Evolutionary conservation across 2,113 vertebrate genomes (phyloP).

Genomic region (Pelodiscus sinensis): DNA sequence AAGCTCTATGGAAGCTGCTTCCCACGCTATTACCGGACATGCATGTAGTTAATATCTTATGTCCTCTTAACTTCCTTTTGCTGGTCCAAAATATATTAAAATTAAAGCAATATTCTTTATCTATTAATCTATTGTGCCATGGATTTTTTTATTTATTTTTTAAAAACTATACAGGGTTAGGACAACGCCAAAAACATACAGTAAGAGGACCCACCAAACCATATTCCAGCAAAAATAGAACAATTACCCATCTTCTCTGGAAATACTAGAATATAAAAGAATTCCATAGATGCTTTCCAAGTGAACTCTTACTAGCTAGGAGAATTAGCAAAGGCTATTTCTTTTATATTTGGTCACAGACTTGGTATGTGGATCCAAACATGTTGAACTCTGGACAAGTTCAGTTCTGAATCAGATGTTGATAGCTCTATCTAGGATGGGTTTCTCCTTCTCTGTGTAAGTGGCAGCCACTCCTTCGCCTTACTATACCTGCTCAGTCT

Average conservation of each 20-base stretch:
- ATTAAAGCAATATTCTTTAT: background rate
- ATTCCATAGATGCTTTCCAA: background rate
- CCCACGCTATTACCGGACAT: background rate
- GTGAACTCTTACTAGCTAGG: background rate
- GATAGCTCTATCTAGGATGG: no score
- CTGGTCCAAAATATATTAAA: background rate
- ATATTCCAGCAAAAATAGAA: background rate
- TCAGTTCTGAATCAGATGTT: slow-evolving; percentile 32
- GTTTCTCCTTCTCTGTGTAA: no score
- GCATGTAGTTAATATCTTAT: background rate
- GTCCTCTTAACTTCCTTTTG: background rate
- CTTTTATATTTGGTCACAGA: slow-evolving; percentile 9
- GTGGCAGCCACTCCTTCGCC: no score
- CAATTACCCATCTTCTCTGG: background rate
- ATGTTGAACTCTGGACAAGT: slow-evolving; percentile 11
- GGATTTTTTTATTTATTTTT: background rate
- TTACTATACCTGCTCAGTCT: no score
- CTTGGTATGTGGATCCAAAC: slow-evolving; percentile 5
- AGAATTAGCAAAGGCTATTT: background rate
- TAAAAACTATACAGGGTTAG: background rate
- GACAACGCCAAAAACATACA: background rate
- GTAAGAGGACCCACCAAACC: background rate
- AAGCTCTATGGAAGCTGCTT: background rate
- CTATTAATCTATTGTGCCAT: background rate
- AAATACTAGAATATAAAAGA: slow-evolving; percentile 14